Evolutionary conservation across 2,797 vertebrate species (phyloP), one percentile per base, ranked within the genome.

Genomic region (Rhynchonycteris naso): DNA sequence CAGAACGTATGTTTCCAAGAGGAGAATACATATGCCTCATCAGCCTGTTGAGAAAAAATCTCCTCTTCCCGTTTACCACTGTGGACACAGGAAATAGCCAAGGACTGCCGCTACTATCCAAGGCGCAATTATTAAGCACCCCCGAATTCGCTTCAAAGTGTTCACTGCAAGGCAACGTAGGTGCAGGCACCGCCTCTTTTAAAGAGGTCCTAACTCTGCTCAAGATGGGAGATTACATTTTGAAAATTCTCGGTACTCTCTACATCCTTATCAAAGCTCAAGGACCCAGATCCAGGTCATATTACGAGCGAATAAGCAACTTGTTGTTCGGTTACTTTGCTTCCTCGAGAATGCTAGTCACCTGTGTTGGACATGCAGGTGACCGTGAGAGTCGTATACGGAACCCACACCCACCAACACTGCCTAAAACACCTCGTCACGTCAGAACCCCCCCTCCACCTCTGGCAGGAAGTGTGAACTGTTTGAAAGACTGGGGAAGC

Each of bases 11-110:
- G 16, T 91, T 68, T 87, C n/a, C n/a, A 81, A 81, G 3, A 43
- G 38, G 52, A 94, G 33, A 33, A 76, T 76, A 19, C 69, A 59
- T 33, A 28, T 54, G 0, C 16, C 35, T 56, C 66, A 35, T 66
- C 83, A 88, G 91, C 88, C 59, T 54, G 4, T 18, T 68, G 54
- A 66, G 83, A 38, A 94, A 94, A 43, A 81, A 63, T 43, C 38
- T 63, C 43, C 26, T 72, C 30, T 14, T 38, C 13, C 63, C 24
- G 72, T 87, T 87, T 52, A 86, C 13, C 21, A 52, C n/a, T 47
- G 2, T 21, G n/a, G 21, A 72, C 26, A 30, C 21, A 81, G 21
- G 3, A 87, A 65, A 85, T 56, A 79, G 7, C 30, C 50, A 58
- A 16, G 21, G n/a, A 38, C 21, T 74, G 66, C 18, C 90, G 58